These are phyloP conservation scores for Lycopodina hypogea DNA, from an alignment of 37 sponge, comb jelly and placozoan species.

Conservation along the genomic window DNA sequence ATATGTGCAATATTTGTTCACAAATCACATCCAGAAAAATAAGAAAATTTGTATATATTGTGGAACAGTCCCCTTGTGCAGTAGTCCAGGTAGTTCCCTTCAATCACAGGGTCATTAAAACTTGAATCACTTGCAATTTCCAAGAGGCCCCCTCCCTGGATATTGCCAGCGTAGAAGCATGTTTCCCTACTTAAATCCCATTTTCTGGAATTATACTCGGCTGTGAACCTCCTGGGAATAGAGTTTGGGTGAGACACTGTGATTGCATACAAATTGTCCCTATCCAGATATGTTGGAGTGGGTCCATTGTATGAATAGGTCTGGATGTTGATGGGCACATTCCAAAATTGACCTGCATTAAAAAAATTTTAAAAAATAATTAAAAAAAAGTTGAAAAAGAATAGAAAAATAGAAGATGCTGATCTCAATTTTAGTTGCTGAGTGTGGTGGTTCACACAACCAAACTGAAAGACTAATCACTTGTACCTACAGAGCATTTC, in stretches of 20 bases:
- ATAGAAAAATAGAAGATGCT: background rate
- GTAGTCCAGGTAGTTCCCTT: slow-evolving; percentile 54
- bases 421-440: background rate
- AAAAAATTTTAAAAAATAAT: background rate
- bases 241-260: background rate
- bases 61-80: slow-evolving; percentile 24
- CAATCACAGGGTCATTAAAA: slow-evolving; percentile 66
- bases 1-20: no score
- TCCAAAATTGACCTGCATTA: slow-evolving; percentile 35
- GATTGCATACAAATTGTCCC: slow-evolving; percentile 11
- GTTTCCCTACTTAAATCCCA: slow-evolving; percentile 8
- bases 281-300: background rate
- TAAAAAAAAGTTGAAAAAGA: no score
- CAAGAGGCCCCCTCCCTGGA: slow-evolving; percentile 17
- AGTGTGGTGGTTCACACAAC: background rate
- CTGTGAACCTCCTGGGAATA: slow-evolving; percentile 2
- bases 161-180: slow-evolving; percentile 32
- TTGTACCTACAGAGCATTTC: no score
- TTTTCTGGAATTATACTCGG: background rate
- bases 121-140: slow-evolving; percentile 11
- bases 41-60: slow-evolving; percentile 20
- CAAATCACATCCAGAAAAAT: background rate
- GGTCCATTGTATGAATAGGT: slow-evolving; percentile 5
- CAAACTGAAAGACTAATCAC: background rate
- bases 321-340: slow-evolving; percentile 16